Evolutionary conservation across 2,888 invertebrate species (phyloP).

Genomic region (Itoplectis maculator): DNA sequence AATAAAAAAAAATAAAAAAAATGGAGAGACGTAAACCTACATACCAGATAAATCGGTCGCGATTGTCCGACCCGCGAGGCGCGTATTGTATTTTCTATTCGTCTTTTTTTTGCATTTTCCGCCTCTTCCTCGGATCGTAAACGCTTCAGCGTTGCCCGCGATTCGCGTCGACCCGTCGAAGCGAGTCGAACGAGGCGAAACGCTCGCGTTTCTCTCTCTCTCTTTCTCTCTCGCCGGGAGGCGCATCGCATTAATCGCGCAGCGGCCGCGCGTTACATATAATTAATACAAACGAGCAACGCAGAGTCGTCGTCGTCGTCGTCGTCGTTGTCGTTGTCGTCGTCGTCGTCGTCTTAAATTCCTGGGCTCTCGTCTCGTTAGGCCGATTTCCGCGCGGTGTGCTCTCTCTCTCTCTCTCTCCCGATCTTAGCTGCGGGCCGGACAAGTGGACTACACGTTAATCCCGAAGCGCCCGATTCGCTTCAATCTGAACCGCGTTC

Average conservation of each 20-base stretch:
- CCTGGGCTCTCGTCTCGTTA: slow-evolving; percentile 54
- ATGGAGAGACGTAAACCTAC: slow-evolving; percentile 30
- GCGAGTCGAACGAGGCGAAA: slow-evolving; percentile 38
- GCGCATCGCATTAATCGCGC: too few species aligned
- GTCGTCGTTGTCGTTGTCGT: too few species aligned
- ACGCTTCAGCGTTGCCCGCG: slow-evolving; percentile 42
- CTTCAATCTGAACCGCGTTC: slow-evolving; percentile 5
- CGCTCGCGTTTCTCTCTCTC: too few species aligned
- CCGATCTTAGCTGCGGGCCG: slow-evolving; percentile 52
- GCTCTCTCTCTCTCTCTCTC: slow-evolving; percentile 46
- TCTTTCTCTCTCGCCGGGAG: too few species aligned
- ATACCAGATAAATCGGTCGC: slow-evolving; percentile 18
- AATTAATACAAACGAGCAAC: too few species aligned
- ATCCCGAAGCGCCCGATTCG: too few species aligned
- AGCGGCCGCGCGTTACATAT: too few species aligned
- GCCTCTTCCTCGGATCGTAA: slow-evolving; percentile 45
- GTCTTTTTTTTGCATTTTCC: slow-evolving; percentile 16
- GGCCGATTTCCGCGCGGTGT: slow-evolving; percentile 47
- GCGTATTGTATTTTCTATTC: neutral
- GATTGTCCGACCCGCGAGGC: slow-evolving; percentile 32
- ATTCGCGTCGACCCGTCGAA: slow-evolving; percentile 38
- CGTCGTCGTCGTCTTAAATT: slow-evolving; percentile 52
- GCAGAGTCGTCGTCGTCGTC: too few species aligned
- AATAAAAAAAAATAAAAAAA: neutral
- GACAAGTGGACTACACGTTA: slow-evolving; percentile 65